Evolutionary conservation across 2,113 vertebrate species (phyloP).

Genomic region (Leucoraja erinaceus): DNA sequence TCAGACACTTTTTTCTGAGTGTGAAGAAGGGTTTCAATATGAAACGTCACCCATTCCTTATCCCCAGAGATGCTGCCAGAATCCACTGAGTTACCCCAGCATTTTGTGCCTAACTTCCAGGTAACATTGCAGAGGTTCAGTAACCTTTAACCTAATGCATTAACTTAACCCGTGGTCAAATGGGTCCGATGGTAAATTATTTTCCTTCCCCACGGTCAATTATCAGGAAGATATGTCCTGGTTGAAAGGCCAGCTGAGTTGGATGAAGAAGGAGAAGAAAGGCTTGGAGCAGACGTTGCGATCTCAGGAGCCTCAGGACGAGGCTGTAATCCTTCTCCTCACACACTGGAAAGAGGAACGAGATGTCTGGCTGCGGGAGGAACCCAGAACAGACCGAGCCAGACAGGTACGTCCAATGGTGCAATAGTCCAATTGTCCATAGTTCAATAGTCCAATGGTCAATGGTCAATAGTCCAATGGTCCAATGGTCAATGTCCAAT

Average conservation of each 20-base stretch:
- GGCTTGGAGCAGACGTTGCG: constrained; percentile 64
- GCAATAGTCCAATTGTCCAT: no score
- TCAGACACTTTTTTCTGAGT: no score
- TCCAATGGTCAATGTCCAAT: no score
- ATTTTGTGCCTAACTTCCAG: background rate
- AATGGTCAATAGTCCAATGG: no score
- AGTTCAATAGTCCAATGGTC: no score
- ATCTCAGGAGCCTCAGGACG: constrained; percentile 61
- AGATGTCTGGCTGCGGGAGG: constrained; percentile 41
- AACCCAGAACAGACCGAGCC: constrained; percentile 35
- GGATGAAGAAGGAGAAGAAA: constrained; percentile 65
- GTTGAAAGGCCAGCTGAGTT: constrained; percentile 59
- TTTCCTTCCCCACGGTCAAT: background rate
- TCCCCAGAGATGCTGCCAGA: no score
- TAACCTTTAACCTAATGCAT: background rate
- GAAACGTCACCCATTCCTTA: no score
- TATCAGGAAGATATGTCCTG: constrained; percentile 74
- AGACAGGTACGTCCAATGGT: background rate
- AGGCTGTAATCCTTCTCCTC: constrained; percentile 57
- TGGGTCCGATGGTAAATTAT: background rate
- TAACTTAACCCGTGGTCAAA: background rate
- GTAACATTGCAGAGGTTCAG: background rate
- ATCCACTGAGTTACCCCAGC: no score
- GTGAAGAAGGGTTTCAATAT: no score
- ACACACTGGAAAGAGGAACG: constrained; percentile 58